Base-by-base conservation (phyloP, 2,888 invertebrate genomes). In the Anodontia alba region DNA sequence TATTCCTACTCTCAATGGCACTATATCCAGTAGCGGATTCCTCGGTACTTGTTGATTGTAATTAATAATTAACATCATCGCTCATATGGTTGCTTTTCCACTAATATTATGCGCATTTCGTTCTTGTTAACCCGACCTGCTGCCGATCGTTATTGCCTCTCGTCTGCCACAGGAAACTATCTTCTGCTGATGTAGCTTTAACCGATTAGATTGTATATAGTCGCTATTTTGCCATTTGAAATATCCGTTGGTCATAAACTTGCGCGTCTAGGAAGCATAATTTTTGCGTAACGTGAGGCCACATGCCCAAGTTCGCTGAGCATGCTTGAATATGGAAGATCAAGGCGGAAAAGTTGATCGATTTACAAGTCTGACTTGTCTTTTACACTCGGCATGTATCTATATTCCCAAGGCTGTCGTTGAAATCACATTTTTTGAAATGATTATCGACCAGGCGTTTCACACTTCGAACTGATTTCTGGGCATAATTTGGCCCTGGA, bases 41-140 rank as follows among this genome's bases (percentile, higher is more conserved):
- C 42, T 68, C 75, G 57, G 67, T 77, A 82, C 82, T 78, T 78
- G 85, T 80, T 79, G 80, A 81, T 82, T 76, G 73, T 67, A 46
- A 82, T 85, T 76, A 85, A 85, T 85, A 78, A 82, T 85, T 82
- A 85, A 85, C 80, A 71, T 77, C 80, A 80, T 82, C 78, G 7
- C 69, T 69, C 33, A 15, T 10, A 23, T 62, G 33, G 12, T 38
- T 33, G 62, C 62, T 29, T 31, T 62, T 62, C 33, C 62, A 33
- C 33, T 62, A 33, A 62, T 62, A 62, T 8, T 62, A 62, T 62
- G 62, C 62, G 29, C 62, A 33, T 2, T 38, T 62, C 1, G 62
- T 5, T 62, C 31, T 62, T 62, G 33, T 62, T 33, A 33, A 33
- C n/a, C 62, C 29, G 10, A 33, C 17, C 62, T 31, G 26, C 62